Conservation (phyloP, 2,113 vertebrate genomes). For the Anthoscopus minutus region DNA sequence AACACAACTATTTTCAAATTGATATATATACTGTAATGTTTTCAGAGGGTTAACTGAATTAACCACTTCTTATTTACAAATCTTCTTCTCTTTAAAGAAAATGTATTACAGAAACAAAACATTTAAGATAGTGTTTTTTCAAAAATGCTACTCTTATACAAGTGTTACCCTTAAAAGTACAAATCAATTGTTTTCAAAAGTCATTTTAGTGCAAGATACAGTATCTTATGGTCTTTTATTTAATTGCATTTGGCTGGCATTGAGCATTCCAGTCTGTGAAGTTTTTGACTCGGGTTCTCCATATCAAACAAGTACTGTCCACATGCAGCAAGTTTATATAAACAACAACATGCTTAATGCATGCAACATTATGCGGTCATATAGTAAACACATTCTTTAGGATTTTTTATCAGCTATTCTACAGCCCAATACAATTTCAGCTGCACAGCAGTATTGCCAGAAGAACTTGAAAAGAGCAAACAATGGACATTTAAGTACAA, state of each 20-base stretch:
- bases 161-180: slow-evolving; percentile 1
- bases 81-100: not conserved
- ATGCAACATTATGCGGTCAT: slow-evolving; percentile 44
- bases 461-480: slow-evolving; percentile 64
- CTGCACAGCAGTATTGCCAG: slow-evolving; percentile 33
- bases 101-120: not conserved
- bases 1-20: slow-evolving; percentile 10
- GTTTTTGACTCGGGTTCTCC: slow-evolving; percentile 43
- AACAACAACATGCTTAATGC: slow-evolving; percentile 62
- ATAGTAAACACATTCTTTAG: slow-evolving; percentile 32
- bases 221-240: not conserved
- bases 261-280: slow-evolving; percentile 54
- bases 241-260: not conserved
- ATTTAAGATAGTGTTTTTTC: not conserved
- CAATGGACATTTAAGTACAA: slow-evolving; percentile 64
- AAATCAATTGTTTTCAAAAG: slow-evolving; percentile 13
- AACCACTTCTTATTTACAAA: not conserved
- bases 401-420: slow-evolving; percentile 5
- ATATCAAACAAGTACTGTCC: slow-evolving; percentile 37
- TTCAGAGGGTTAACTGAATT: slow-evolving; percentile 4
- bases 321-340: slow-evolving; percentile 67
- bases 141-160: not conserved
- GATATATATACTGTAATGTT: not conserved
- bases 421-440: not conserved
- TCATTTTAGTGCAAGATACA: not conserved